phyloP scores from a whole-genome alignment of 2,113 vertebrate species.

The Struthio camelus region DNA sequence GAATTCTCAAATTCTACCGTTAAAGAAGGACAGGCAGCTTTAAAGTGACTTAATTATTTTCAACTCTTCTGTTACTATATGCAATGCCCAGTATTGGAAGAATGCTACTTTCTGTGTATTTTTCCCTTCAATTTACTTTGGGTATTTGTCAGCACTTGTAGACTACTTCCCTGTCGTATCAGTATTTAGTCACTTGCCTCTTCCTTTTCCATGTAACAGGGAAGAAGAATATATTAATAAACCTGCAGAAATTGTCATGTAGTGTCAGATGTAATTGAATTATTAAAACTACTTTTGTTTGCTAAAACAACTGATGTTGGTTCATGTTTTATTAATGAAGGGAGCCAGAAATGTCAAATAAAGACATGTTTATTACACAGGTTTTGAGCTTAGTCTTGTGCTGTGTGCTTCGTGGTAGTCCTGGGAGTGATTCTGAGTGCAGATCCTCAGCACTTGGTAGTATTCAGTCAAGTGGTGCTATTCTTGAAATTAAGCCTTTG shows the following conservation, averaged over 20 bases:
- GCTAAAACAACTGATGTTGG: background rate
- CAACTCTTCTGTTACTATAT: background rate
- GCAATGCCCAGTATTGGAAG: background rate
- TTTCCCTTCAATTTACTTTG: background rate
- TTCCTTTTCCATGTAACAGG: background rate
- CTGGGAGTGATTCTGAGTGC: background rate
- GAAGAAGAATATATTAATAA: background rate
- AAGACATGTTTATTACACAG: background rate
- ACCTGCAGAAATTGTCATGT: background rate
- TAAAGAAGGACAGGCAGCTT: background rate
- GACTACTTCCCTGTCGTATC: background rate
- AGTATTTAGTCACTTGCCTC: no score
- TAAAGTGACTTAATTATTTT: background rate
- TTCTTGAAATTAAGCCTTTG: background rate
- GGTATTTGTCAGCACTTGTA: background rate
- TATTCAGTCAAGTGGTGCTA: background rate
- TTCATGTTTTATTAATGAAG: background rate
- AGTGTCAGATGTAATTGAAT: background rate
- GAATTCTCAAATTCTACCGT: background rate
- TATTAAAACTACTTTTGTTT: background rate
- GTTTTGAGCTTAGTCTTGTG: background rate
- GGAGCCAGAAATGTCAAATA: background rate
- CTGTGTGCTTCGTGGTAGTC: background rate
- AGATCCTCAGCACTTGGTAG: rapidly evolving
- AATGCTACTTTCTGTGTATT: background rate